Base-by-base conservation (phyloP, 2,888 invertebrate genomes). In the Cepaea hortensis region DNA sequence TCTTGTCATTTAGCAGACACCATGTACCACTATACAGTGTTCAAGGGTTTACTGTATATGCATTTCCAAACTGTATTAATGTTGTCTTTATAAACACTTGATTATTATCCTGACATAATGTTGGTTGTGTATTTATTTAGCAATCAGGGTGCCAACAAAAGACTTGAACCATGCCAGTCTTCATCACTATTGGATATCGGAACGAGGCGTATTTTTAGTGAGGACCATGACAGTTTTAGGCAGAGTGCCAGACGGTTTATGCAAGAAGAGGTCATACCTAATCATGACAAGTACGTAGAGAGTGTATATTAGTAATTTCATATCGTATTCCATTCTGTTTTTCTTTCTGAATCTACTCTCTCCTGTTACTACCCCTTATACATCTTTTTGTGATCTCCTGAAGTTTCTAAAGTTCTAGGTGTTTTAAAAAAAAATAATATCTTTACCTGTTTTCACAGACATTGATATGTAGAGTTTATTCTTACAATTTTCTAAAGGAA, bases 161-260 rank as follows among this genome's bases (percentile, higher is more conserved):
- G 89, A 6, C 81, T 82, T 20, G 89, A 89, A 46, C 84, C 87
- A 18, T 85, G 85, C 62, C 87, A 94, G 87, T 90, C 93, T 65
- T 87, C 89, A 18, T 92, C 88, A 70, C 87, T 95, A 90, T 92
- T 93, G 89, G 95, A 95, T 89, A 93, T 95, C 87, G 95, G 95
- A 9, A 93, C 93, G 1, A 90, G 95, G 73, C 85, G 90, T 48
- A 94, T 95, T 18, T 95, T 95, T 89, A 91, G 90, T 35, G 92
- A 94, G 87, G 95, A 95, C 79, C 95, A 95, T 90, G 95, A 95
- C 90, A 93, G 94, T 11, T 94, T 95, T 87, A 88, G 95, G 81
- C 91, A 93, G 85, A 93, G 91, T 85, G 94, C 91, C 1, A 89
- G 95, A 50, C 91, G 94, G 61, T 95, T 95, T 87, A 94, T 95